Evolutionary conservation across 1,140 invertebrate genomes (phyloP), one percentile per base, ranked within the genome.

Genomic region (Lamellibrachia luymesi): DNA sequence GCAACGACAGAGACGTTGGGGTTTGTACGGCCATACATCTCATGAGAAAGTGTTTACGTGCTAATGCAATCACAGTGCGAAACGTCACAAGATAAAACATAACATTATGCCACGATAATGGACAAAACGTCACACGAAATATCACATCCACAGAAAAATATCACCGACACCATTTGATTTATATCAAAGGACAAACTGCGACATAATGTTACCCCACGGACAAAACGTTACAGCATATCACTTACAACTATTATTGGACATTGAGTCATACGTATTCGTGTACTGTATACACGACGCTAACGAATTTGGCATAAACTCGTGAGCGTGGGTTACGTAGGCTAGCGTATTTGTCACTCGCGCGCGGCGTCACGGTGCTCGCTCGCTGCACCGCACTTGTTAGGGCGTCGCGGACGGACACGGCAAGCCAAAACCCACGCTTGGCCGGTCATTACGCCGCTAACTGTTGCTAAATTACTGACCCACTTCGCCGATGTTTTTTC

Each of bases 1-100:
- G 97, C 97, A 96, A 98, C 98, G 93, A 93, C 13, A 94, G 93
- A 93, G n/a, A 93, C 51, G 93, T 52, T n/a, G 91, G 5, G 8
- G 13, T 80, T 80, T 4, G 38, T 38, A 38, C 38, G 38, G 38
- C 38, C 38, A 38, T 38, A 38, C 38, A 38, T 38, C 38, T 38
- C 38, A 38, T 0, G 38, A 38, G 38, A 38, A 38, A 38, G 38
- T 38, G 38, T 38, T 38, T 38, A 38, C 38, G 38, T 38, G 38
- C 38, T 38, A 38, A 38, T 38, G 38, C 38, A 38, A 38, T 38
- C 38, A 38, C 38, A 38, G 38, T 38, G 38, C 38, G 38, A 38
- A 38, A 38, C 38, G 38, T 38, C 38, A 38, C 38, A 38, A 38
- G 38, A 38, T 1, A 38, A 38, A 38, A 38, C 38, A 38, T 38